These are phyloP conservation scores for Rhagoletis pomonella DNA, from an alignment of 1,140 invertebrate species.

Conservation along the genomic window DNA sequence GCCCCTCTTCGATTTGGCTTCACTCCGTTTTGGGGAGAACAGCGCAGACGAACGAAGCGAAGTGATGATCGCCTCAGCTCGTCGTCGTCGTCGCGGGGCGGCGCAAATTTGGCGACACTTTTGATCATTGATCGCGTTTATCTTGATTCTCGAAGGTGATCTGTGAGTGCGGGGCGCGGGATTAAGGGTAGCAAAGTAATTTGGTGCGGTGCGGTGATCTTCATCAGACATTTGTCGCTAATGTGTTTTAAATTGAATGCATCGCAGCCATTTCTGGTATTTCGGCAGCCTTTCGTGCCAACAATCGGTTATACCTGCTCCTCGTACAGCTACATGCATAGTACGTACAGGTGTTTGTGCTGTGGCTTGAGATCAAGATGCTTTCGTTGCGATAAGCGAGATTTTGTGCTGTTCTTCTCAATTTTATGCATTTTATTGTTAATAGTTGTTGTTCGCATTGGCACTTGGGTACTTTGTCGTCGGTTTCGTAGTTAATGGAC, in stretches of 20 bases:
- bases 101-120: constrained; percentile 48
- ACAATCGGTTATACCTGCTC: background rate
- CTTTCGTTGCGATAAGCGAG: background rate
- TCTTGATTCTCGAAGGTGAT: constrained; percentile 45
- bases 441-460: constrained; percentile 33
- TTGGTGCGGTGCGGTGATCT: constrained; percentile 39
- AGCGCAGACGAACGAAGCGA: background rate
- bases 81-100: background rate
- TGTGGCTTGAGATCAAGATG: background rate
- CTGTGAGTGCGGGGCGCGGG: background rate
- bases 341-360: constrained; percentile 26
- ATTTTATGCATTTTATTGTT: constrained; percentile 12
- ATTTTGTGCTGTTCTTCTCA: constrained; percentile 5
- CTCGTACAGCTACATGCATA: background rate
- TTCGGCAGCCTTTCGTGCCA: constrained; percentile 6
- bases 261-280: constrained; percentile 39
- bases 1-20: background rate
- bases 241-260: constrained; percentile 52
- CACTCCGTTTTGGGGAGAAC: background rate
- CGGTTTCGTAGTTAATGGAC: constrained; percentile 37
- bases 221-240: constrained; percentile 48
- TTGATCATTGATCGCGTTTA: constrained; percentile 50
- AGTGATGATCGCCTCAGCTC: background rate
- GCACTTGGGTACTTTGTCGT: background rate
- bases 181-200: background rate